phyloP scores from a whole-genome alignment of 2,888 invertebrate species.

The Microctonus brassicae region DNA sequence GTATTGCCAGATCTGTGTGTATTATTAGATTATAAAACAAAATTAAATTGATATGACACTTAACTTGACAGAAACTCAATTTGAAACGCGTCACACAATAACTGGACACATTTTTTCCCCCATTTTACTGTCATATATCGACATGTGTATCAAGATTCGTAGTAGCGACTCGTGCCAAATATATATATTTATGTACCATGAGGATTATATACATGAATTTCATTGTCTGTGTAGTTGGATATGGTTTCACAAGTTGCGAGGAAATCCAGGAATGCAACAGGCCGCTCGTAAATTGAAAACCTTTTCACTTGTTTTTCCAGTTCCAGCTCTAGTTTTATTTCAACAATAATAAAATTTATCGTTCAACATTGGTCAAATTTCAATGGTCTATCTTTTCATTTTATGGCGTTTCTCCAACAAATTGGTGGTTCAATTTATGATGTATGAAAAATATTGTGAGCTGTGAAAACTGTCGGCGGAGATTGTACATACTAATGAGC shows the following conservation, averaged over 20 bases:
- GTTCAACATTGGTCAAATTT: neutral
- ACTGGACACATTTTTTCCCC: neutral
- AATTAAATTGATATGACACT: neutral
- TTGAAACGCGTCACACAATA: neutral
- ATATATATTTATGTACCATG: neutral
- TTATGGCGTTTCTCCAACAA: neutral
- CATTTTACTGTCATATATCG: neutral
- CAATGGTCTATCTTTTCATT: neutral
- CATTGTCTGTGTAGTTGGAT: neutral
- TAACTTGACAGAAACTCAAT: neutral
- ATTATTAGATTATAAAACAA: no score
- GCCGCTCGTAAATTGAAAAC: constrained; percentile 27
- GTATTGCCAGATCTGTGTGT: neutral
- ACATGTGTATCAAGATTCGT: no score
- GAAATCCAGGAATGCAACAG: constrained; percentile 26
- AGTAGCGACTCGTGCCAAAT: no score
- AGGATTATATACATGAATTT: neutral
- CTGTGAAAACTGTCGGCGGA: neutral
- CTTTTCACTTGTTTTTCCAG: neutral
- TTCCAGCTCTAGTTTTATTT: neutral
- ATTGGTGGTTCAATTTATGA: neutral
- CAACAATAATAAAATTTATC: neutral
- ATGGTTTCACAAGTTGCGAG: constrained; percentile 11
- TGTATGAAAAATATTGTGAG: neutral
- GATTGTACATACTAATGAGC: neutral